phyloP scores from a whole-genome alignment of 2,797 vertebrate species.

The Arremon brunneinucha region DNA sequence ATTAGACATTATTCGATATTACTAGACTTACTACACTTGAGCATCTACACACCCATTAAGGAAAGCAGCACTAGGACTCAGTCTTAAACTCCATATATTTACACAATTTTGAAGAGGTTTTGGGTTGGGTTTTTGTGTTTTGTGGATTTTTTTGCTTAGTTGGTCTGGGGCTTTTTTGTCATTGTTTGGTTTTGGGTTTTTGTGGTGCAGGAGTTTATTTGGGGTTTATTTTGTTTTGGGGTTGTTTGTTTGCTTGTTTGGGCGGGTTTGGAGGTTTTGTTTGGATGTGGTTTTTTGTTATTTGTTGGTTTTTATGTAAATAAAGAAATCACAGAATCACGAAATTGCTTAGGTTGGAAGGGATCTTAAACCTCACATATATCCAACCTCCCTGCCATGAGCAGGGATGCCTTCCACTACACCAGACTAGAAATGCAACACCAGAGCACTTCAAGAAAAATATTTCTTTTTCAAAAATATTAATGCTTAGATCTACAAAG shows the following conservation, averaged over 20 bases:
- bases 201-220: too few species aligned
- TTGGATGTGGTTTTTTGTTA: not conserved
- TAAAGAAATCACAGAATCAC: not conserved
- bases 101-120: not conserved
- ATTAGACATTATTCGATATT: not conserved
- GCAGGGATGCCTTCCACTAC: not conserved
- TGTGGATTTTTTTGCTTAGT: not conserved
- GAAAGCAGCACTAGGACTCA: not conserved
- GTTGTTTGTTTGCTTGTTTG: not conserved
- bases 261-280: accelerated
- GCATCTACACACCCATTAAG: not conserved
- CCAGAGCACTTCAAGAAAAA: not conserved
- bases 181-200: not conserved
- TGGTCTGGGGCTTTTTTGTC: accelerated
- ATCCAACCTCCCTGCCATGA: not conserved
- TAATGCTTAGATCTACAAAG: not conserved
- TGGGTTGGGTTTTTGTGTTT: not conserved
- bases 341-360: not conserved
- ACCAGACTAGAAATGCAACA: not conserved
- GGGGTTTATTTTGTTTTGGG: not conserved
- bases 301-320: not conserved
- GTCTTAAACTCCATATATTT: not conserved
- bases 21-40: not conserved
- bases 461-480: accelerated
- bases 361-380: too few species aligned